These are phyloP conservation scores for Lithophane ornitopus DNA, from an alignment of 2,888 invertebrate genomes.

Conservation along the genomic window DNA sequence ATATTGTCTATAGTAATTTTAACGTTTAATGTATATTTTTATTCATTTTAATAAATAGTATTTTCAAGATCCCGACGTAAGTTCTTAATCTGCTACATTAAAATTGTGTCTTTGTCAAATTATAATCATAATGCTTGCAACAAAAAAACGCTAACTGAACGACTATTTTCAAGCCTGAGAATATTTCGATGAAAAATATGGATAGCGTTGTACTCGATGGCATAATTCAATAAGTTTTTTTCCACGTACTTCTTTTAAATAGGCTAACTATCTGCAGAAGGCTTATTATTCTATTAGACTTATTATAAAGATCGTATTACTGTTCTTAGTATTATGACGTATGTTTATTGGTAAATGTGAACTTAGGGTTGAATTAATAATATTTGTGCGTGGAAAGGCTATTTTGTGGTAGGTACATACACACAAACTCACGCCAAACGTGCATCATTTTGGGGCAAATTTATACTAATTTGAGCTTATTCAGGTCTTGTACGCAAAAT, in stretches of 20 bases:
- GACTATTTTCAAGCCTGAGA: background rate
- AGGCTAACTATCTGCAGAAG: slow-evolving; percentile 19
- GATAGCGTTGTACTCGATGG: background rate
- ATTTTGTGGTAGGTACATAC: background rate
- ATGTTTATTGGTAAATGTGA: background rate
- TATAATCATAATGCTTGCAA: background rate
- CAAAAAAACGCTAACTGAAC: no score
- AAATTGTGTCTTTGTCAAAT: background rate
- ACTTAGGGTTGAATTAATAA: slow-evolving; percentile 3
- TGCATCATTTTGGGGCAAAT: background rate
- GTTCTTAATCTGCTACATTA: background rate
- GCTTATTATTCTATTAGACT: slow-evolving; percentile 8
- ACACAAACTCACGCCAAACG: background rate
- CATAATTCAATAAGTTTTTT: slow-evolving; percentile 26
- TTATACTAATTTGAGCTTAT: slow-evolving; percentile 9
- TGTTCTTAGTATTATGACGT: slow-evolving; percentile 3
- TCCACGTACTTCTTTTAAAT: slow-evolving; percentile 35
- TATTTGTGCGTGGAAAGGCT: background rate
- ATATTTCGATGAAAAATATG: slow-evolving; percentile 1
- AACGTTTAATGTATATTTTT: no score
- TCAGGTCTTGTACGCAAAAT: background rate
- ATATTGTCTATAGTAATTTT: no score
- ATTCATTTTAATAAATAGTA: no score
- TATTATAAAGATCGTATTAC: background rate
- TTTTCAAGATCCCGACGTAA: no score